These are phyloP conservation scores for Labroides dimidiatus DNA, from an alignment of 2,797 vertebrate species.

Conservation along the genomic window DNA sequence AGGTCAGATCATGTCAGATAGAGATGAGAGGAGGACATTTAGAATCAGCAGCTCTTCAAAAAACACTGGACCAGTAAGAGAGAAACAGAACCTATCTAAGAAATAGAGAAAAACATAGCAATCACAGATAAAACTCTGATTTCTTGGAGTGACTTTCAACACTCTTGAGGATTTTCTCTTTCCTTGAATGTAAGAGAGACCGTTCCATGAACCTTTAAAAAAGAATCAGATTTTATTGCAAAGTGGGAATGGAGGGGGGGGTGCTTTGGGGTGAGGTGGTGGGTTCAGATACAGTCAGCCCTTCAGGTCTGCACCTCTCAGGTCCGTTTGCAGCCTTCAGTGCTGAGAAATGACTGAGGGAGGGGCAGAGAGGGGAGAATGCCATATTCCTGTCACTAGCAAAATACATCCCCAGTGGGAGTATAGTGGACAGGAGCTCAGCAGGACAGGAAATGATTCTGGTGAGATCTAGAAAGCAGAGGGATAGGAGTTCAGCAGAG, in stretches of 20 bases:
- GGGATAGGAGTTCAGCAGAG: conserved; percentile 19
- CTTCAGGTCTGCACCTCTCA: conserved; percentile 72
- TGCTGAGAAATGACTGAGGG: conserved; percentile 64
- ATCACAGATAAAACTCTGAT: conserved; percentile 58
- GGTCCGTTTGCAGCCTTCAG: conserved; percentile 77
- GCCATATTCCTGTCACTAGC: conserved; percentile 84
- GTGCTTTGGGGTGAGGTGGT: conserved; percentile 17
- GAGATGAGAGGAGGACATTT: conserved; percentile 27
- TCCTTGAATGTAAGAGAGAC: conserved; percentile 73
- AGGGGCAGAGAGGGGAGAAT: conserved; percentile 68
- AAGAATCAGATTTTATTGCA: conserved; percentile 84
- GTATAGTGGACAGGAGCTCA: conserved; percentile 78
- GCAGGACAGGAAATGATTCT: conserved; percentile 79
- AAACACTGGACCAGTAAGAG: conserved; percentile 33
- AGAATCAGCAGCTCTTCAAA: no score
- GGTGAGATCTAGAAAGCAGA: conserved; percentile 70
- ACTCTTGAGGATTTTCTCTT: conserved; percentile 75
- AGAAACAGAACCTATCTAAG: conserved; percentile 6
- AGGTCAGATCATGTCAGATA: conserved; percentile 35
- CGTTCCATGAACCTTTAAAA: conserved; percentile 84
- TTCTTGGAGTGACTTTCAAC: conserved; percentile 82
- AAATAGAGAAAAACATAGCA: conserved; percentile 42
- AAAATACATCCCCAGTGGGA: conserved; percentile 82
- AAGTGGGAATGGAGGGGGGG: conserved; percentile 42
- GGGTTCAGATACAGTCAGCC: conserved; percentile 65